Evolutionary conservation across 1,140 invertebrate genomes (phyloP).

Genomic region (Gonioctena quinquepunctata): DNA sequence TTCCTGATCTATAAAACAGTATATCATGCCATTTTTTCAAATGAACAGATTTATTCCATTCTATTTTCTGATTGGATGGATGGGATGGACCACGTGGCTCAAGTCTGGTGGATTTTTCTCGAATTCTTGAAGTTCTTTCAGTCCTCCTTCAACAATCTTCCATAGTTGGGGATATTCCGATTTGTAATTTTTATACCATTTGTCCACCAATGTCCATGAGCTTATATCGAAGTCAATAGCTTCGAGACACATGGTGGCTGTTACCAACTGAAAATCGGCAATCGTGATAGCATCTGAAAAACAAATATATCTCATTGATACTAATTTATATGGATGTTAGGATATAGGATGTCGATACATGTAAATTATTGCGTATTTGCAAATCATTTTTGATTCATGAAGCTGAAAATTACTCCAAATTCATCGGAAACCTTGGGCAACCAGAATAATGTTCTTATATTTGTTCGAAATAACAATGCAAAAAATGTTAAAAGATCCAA

Average conservation of each 20-base stretch:
- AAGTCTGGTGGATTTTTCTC: slow-evolving; percentile 72
- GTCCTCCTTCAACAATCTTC: slow-evolving; percentile 67
- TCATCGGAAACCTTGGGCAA: no score
- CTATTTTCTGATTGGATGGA: slow-evolving; percentile 66
- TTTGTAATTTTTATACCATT: slow-evolving; percentile 74
- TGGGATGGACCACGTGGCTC: slow-evolving; percentile 68
- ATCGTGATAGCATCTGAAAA: slow-evolving; percentile 68
- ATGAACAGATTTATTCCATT: background rate
- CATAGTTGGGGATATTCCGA: slow-evolving; percentile 67
- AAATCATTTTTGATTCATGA: no score
- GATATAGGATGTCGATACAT: no score
- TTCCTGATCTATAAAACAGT: no score
- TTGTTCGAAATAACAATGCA: no score
- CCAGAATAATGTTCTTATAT: no score
- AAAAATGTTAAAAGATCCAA: no score
- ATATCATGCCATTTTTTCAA: background rate
- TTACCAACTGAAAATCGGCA: slow-evolving; percentile 71
- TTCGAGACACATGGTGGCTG: slow-evolving; percentile 72
- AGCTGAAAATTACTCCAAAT: no score
- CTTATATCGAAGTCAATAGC: slow-evolving; percentile 69
- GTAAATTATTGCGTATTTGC: no score
- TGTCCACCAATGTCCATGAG: slow-evolving; percentile 60
- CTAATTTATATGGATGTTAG: no score
- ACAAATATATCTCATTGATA: no score
- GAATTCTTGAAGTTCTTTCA: slow-evolving; percentile 68